Evolutionary conservation across 2,888 invertebrate species (phyloP).

Genomic region (Pachycephus smyrnensis): DNA sequence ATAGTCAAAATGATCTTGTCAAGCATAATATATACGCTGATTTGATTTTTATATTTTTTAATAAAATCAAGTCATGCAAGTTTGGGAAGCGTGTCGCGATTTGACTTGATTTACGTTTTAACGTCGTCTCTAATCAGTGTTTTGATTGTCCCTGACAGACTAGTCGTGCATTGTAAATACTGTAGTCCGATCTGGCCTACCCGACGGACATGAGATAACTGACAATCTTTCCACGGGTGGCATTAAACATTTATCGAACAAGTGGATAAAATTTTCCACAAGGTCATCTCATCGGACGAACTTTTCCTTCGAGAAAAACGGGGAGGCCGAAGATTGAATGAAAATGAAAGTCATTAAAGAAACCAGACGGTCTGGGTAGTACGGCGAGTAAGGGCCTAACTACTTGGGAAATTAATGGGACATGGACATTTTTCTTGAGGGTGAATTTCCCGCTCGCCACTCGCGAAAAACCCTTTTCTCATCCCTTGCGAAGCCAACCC

Average conservation of each 20-base stretch:
- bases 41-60: too few relatives aligned
- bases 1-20: too few relatives aligned
- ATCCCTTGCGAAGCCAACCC: not conserved
- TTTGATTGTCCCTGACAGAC: not conserved
- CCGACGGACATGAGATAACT: not conserved
- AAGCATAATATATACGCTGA: too few relatives aligned
- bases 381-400: not conserved
- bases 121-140: not conserved
- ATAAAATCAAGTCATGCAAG: not conserved
- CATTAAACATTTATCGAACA: not conserved
- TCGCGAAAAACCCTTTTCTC: not conserved
- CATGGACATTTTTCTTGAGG: not conserved
- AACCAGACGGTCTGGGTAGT: not conserved
- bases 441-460: not conserved
- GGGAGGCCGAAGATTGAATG: not conserved
- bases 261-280: not conserved
- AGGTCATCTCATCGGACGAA: not conserved
- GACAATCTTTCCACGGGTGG: not conserved
- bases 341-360: not conserved
- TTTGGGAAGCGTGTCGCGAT: not conserved
- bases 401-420: not conserved
- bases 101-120: not conserved
- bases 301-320: not conserved
- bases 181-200: not conserved
- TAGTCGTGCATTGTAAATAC: not conserved